Base-by-base conservation (phyloP, 2,797 vertebrate species). In the Rhadinocentrus ornatus region DNA sequence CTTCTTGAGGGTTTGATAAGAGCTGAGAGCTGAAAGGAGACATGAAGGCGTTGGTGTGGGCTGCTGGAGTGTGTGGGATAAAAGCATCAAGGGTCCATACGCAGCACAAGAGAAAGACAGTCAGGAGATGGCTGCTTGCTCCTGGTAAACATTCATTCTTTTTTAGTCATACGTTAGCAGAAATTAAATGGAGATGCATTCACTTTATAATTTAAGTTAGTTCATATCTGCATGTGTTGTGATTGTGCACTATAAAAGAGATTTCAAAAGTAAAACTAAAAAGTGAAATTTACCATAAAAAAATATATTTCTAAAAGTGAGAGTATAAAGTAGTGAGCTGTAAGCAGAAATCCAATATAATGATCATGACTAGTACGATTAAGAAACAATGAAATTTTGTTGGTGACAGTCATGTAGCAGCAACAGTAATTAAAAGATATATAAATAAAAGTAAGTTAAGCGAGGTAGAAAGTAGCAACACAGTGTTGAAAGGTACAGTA, bases 51-150 rank as follows among this genome's bases (percentile, higher is more conserved):
- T 57, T 31, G 54, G 77, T 72, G 85, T 88, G 75, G 83, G 83
- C 76, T 69, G 80, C 69, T 20, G 75, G 61, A 72, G 81, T 67
- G 84, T 37, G 85, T 73, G 71, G 85, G 82, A 84, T 81, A 73
- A 83, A 88, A 83, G 65, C 83, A 73, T 62, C 22, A 35, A 85
- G 80, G 74, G 66, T 73, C 77, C 34, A 3, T 15, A 37, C 44
- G 24, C 20, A 34, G 67, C 68, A 65, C 46, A 13, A 62, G 60
- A 73, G 39, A 35, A 64, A 37, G 70, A 35, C 61, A 66, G 62
- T 73, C 52, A 63, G 65, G 61, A 68, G 58, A 73, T 10, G 71
- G 70, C 24, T 26, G 0, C 73, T 62, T 13, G 46, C 54, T 64
- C 48, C 75, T 6, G 44, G 46, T 27, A 56, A 71, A 72, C 46